These are phyloP conservation scores for Conchocele bisecta DNA, from an alignment of 2,888 invertebrate genomes.

Conservation along the genomic window DNA sequence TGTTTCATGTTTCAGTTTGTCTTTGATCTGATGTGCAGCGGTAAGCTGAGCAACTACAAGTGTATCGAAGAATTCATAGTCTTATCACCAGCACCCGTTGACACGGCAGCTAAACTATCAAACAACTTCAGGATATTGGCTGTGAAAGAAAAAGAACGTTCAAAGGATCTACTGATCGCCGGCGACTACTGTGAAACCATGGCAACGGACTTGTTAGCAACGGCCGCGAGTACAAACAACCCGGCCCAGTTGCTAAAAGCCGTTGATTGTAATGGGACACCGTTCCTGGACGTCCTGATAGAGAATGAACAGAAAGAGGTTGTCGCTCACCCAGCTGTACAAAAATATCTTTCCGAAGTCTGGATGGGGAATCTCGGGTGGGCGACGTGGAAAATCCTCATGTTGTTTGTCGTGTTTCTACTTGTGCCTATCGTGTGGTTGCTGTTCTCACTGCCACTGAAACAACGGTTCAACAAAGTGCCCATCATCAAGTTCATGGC, in stretches of 20 bases:
- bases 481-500: constrained; percentile 99
- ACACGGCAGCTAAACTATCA: constrained; percentile 98
- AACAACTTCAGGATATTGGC: constrained; percentile 89
- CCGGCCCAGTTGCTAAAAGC: constrained; percentile 97
- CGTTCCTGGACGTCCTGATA: constrained; percentile 97
- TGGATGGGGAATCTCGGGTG: constrained; percentile 99
- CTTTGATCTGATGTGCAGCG: constrained; percentile 98
- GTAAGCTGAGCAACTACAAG: constrained; percentile 94
- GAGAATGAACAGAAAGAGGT: constrained; percentile 99
- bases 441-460: constrained; percentile 96
- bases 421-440: constrained; percentile 98
- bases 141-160: constrained; percentile 98
- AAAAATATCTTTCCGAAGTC: constrained; percentile 95
- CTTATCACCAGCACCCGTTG: constrained; percentile 99
- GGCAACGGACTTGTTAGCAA: constrained; percentile 97
- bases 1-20: constrained; percentile 92
- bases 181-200: constrained; percentile 98
- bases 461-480: constrained; percentile 98
- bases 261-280: constrained; percentile 95
- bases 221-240: constrained; percentile 96
- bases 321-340: constrained; percentile 97
- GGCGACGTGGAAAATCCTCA: constrained; percentile 96
- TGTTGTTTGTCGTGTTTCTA: constrained; percentile 91
- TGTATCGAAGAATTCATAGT: constrained; percentile 99
- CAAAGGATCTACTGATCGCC: constrained; percentile 97